Conservation (phyloP, 2,797 vertebrate species). For the Labeo calbasu region DNA sequence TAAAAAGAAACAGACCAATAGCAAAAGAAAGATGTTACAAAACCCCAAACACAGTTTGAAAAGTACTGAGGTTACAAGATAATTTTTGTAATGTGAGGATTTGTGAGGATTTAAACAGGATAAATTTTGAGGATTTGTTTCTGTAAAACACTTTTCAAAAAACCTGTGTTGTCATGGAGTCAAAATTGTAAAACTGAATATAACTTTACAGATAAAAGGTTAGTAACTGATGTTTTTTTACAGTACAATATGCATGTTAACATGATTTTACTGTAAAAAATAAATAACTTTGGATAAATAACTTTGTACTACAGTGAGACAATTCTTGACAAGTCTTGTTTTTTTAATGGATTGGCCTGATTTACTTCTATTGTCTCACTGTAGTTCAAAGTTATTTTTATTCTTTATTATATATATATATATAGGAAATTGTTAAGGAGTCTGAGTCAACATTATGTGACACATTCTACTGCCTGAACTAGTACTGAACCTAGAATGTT, state of each 20-base stretch:
- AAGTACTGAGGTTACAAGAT: background rate
- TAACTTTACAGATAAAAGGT: background rate
- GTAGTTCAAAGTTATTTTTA: no score
- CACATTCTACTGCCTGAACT: background rate
- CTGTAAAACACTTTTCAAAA: background rate
- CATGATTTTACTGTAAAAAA: no score
- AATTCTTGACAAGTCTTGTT: no score
- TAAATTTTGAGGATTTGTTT: no score
- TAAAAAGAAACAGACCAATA: background rate
- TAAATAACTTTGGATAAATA: no score
- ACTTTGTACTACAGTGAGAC: no score
- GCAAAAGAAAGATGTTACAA: slow-evolving; percentile 2
- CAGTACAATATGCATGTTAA: background rate
- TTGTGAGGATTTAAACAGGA: background rate
- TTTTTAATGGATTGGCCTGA: no score
- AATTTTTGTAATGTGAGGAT: no score
- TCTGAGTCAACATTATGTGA: no score
- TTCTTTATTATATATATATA: no score
- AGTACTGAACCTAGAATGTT: background rate
- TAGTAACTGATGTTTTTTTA: background rate
- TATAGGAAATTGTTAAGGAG: no score
- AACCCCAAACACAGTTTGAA: background rate
- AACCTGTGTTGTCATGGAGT: background rate
- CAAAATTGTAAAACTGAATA: background rate
- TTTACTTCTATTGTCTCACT: no score